These are phyloP conservation scores for Tangara arthus DNA, from an alignment of 2,797 vertebrate species.

Conservation along the genomic window DNA sequence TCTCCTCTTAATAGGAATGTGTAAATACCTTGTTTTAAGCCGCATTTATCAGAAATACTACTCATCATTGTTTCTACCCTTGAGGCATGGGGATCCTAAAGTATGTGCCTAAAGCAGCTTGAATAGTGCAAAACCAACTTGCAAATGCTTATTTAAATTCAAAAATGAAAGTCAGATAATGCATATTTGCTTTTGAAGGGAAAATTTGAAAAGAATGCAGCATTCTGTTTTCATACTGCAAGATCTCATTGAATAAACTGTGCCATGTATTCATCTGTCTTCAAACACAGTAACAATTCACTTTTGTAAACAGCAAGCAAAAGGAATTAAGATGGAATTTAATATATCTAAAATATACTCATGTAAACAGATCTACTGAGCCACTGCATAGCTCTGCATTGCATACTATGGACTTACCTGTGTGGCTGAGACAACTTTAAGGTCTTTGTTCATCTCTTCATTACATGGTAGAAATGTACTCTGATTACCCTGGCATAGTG, in stretches of 20 bases:
- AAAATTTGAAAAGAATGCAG: not conserved
- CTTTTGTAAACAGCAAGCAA: not conserved
- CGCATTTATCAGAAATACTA: not conserved
- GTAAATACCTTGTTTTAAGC: conserved; percentile 9
- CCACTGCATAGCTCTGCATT: not conserved
- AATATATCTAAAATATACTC: not conserved
- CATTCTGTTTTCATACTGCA: not conserved
- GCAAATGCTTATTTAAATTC: not conserved
- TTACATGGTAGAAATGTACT: not conserved
- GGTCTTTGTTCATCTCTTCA: not conserved
- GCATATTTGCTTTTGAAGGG: not conserved
- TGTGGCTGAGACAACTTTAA: not conserved
- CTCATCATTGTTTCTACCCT: not conserved
- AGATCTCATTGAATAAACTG: not conserved
- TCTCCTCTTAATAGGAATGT: not conserved
- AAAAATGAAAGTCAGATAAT: not conserved
- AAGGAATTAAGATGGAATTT: not conserved
- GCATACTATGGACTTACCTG: not conserved
- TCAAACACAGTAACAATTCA: not conserved
- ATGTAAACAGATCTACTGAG: not conserved
- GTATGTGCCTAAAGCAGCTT: not conserved
- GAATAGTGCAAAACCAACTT: not conserved
- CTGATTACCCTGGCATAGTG: not conserved
- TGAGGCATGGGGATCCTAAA: not conserved
- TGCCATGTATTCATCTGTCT: not conserved